These are phyloP conservation scores for Limnephilus rhombicus DNA, from an alignment of 2,888 invertebrate genomes.

Conservation along the genomic window DNA sequence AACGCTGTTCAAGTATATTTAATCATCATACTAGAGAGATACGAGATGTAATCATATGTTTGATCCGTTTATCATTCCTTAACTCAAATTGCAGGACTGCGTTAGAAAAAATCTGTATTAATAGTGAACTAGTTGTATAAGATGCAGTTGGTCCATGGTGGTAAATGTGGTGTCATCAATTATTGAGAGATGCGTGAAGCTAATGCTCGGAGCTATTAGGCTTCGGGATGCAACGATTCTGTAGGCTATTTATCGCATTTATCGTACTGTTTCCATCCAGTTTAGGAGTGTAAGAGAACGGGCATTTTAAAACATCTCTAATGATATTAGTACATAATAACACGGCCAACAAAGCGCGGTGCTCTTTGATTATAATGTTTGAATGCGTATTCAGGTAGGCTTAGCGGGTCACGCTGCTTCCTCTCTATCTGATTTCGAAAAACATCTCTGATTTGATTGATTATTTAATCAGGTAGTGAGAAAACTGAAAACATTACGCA, in stretches of 20 bases:
- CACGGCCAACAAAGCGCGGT: conserved; percentile 38
- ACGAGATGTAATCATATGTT: neutral
- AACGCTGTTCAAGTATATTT: neutral
- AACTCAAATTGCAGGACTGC: neutral
- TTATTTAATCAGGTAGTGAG: conserved; percentile 49
- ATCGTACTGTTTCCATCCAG: conserved; percentile 24
- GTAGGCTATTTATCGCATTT: conserved; percentile 28
- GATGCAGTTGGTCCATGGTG: neutral
- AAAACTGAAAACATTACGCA: conserved; percentile 48
- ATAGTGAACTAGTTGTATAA: conserved; percentile 26
- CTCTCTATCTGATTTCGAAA: conserved; percentile 42
- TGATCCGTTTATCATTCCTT: neutral
- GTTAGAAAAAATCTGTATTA: neutral
- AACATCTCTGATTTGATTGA: conserved; percentile 44
- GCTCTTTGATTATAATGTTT: conserved; percentile 24
- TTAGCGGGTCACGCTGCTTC: conserved; percentile 41
- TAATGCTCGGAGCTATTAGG: conserved; percentile 53
- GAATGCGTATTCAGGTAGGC: conserved; percentile 54
- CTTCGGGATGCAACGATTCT: conserved; percentile 31
- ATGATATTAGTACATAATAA: conserved; percentile 56
- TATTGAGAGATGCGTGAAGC: conserved; percentile 35
- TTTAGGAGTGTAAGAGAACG: conserved; percentile 46
- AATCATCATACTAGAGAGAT: neutral
- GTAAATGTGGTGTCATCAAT: conserved; percentile 33
- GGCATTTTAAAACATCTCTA: conserved; percentile 46